phyloP scores from a whole-genome alignment of 2,113 vertebrate species.

The Trichomycterus rosablanca region DNA sequence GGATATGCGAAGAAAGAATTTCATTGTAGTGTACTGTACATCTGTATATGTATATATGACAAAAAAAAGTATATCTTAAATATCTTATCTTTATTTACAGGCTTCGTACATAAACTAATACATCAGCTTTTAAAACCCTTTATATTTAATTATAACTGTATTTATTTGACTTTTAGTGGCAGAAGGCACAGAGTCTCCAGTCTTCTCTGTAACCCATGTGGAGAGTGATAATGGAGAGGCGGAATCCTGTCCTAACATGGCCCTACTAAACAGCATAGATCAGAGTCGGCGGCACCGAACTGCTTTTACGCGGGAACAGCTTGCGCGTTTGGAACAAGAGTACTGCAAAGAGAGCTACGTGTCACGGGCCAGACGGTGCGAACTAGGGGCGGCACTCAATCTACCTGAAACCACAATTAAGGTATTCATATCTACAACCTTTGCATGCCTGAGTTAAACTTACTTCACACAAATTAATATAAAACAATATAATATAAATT shows the following conservation, averaged over 20 bases:
- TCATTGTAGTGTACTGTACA: too few species aligned
- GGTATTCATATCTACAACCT: constrained; percentile 25
- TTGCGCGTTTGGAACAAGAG: constrained; percentile 60
- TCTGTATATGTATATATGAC: too few species aligned
- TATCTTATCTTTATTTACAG: too few species aligned
- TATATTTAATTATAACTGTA: neutral
- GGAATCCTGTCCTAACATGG: constrained; percentile 49
- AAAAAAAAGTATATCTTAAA: too few species aligned
- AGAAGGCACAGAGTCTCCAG: constrained; percentile 52
- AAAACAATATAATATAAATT: neutral
- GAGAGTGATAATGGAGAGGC: constrained; percentile 39
- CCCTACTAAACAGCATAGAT: constrained; percentile 51
- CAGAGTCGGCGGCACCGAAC: constrained; percentile 62
- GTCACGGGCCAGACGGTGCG: constrained; percentile 58
- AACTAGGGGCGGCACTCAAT: constrained; percentile 59
- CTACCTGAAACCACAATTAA: constrained; percentile 63
- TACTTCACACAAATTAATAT: too few species aligned
- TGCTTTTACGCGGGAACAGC: constrained; percentile 60
- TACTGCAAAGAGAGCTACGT: constrained; percentile 65
- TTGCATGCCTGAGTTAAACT: too few species aligned
- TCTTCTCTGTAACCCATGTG: constrained; percentile 29
- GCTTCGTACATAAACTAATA: too few species aligned
- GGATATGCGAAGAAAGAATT: too few species aligned
- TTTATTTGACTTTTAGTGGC: constrained; percentile 43
- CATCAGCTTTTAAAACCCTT: too few species aligned